A percentile compares a stretch with the other conserved stretches of the same genome.
Evolutionary conservation across 1,140 invertebrate species (phyloP).

Genomic region (Bombyx mori): ASM3026992v2 NC_085121.1:13696001-13696500

Average conservation of each 20-base stretch:
- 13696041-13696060: too few relatives aligned
- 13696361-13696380: slow-evolving; percentile 72
- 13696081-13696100: neutral
- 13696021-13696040: too few relatives aligned
- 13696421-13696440: slow-evolving; percentile 21
- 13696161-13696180: neutral
- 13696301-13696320: slow-evolving; percentile 72
- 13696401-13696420: slow-evolving; percentile 54
- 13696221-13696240: neutral
- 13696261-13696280: slow-evolving; percentile 73
- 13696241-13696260: neutral
- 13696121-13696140: neutral
- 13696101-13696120: neutral
- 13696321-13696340: slow-evolving; percentile 74
- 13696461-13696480: too few relatives aligned
- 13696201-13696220: neutral
- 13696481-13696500: too few relatives aligned
- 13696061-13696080: too few relatives aligned
- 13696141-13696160: neutral
- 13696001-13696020: neutral
- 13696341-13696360: slow-evolving; percentile 75
- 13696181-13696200: neutral
- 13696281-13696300: slow-evolving; percentile 75
- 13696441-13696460: neutral
- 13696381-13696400: slow-evolving; percentile 71